Percentiles rank a stretch among this genome's conserved stretches.
These are phyloP conservation scores for Trichopoda pennipes DNA, from an alignment of 2,888 invertebrate genomes.

Conservation along the genomic window DNA sequence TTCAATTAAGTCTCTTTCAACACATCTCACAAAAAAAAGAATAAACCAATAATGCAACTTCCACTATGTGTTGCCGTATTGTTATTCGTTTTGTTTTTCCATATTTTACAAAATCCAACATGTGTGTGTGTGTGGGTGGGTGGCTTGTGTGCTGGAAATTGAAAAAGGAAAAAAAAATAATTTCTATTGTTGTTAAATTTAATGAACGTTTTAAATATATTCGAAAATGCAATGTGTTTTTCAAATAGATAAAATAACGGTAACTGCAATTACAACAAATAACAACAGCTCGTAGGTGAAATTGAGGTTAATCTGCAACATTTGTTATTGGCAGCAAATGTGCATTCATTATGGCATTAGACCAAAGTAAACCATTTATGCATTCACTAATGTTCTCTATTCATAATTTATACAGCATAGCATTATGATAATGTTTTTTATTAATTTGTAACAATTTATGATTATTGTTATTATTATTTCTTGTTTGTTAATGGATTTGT, in stretches of 20 bases:
- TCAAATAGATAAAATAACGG: conserved; percentile 44
- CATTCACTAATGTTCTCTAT: conserved; percentile 16
- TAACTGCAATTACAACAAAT: conserved; percentile 8
- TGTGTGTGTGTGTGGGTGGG: conserved; percentile 22
- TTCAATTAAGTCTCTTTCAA: background rate
- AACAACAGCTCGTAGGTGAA: conserved; percentile 64
- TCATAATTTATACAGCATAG: conserved; percentile 23
- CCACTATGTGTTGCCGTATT: background rate
- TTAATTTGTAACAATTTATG: background rate
- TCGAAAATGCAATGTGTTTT: conserved; percentile 30
- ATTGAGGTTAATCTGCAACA: conserved; percentile 68
- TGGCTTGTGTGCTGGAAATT: background rate
- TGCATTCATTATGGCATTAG: conserved; percentile 63
- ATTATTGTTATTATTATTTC: background rate
- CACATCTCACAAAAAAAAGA: conserved; percentile 3
- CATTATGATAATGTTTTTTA: conserved; percentile 3
- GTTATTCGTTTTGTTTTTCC: conserved; percentile 15
- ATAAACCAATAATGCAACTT: conserved; percentile 9
- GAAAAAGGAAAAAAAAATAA: background rate
- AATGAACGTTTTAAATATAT: conserved; percentile 9
- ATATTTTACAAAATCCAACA: conserved; percentile 4
- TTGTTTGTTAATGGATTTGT: conserved; percentile 2
- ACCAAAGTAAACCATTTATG: conserved; percentile 48
- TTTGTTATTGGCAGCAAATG: conserved; percentile 60
- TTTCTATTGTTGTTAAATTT: background rate